Evolutionary conservation across 1,140 invertebrate species (phyloP), one percentile per base, ranked within the genome.

Genomic region (Camponotus floridanus): DNA sequence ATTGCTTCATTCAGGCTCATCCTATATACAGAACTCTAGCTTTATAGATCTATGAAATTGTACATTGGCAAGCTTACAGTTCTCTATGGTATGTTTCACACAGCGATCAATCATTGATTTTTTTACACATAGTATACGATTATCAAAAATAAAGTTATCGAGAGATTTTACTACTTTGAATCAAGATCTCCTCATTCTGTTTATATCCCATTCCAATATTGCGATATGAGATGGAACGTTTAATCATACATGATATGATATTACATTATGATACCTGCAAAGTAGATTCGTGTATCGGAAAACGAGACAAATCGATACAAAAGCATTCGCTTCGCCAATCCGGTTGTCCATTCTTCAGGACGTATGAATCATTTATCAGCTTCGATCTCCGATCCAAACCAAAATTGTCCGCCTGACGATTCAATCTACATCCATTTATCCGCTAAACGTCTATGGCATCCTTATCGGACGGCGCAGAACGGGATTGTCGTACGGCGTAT

Each of bases 281-380:
- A 33, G 31, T 8, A 31, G 59, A 74, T 42, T 64, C 42, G 45
- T 21, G 13, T n/a, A 15, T 15, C 57, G 11, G 59, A 15, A 51
- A 51, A 51, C n/a, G 57, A 85, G 73, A 73, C 68, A 76, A 85
- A 78, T 85, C 61, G 81, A 65, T 51, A 85, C 36, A 42, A 65
- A 39, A 85, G 55, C 55, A 74, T 45, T 74, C 55, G 79, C 68
- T 42, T 48, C 55, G 68, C 39, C 31, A 21, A 26, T 83, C 65
- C 64, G 1, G 48, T 31, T 8, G 78, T 31, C 68, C 68, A 74
- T 74, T 31, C 79, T 48, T 73, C 68, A 39, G 26, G n/a, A 5
- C 71, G 59, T 36, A 78, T 85, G 74, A 78, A 85, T 76, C 85
- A 85, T 78, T 70, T 86, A 89, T 89, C 36, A 79, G 36, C 8